These are phyloP conservation scores for Hirtodrosophila cameraria DNA, from an alignment of 2,888 invertebrate species.

Conservation along the genomic window DNA sequence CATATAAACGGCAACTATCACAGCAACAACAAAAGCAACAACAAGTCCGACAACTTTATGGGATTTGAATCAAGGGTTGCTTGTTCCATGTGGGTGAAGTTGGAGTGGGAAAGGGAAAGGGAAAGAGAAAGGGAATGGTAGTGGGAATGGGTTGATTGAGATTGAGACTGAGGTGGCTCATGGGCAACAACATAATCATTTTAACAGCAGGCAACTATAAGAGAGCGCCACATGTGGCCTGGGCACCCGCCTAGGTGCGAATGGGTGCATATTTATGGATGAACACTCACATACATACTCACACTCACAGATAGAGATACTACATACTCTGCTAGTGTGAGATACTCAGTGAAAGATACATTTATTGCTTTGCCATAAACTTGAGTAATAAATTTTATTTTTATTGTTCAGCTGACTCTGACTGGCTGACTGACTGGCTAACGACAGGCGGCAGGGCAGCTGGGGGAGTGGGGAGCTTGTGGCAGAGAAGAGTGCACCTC, in stretches of 20 bases:
- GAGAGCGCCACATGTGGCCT: conserved; percentile 60
- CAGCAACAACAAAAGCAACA: conserved; percentile 40
- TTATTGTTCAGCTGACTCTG: conserved; percentile 68
- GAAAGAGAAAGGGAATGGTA: too few relatives aligned
- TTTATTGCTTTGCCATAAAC: conserved; percentile 78
- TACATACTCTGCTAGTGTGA: conserved; percentile 7
- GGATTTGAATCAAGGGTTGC: conserved; percentile 64
- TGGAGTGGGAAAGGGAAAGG: neutral
- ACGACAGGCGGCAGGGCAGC: conserved; percentile 10
- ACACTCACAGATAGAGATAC: neutral
- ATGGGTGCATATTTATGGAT: conserved; percentile 78
- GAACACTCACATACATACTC: conserved; percentile 28
- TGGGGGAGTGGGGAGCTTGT: neutral
- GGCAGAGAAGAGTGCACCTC: neutral
- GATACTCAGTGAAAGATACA: conserved; percentile 67
- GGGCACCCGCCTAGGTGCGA: conserved; percentile 57
- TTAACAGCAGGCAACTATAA: conserved; percentile 55
- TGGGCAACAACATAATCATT: conserved; percentile 72
- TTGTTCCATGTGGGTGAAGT: neutral
- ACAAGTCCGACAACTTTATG: conserved; percentile 67
- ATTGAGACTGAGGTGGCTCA: conserved; percentile 24
- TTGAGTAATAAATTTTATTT: conserved; percentile 78
- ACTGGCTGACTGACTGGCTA: conserved; percentile 31
- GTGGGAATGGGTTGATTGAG: conserved; percentile 1
- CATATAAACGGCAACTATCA: conserved; percentile 70